A percentile compares a stretch with the other conserved stretches of the same genome.
These are phyloP conservation scores for Anoplolepis gracilipes DNA, from an alignment of 1,140 invertebrate species.

Conservation along the genomic window DNA sequence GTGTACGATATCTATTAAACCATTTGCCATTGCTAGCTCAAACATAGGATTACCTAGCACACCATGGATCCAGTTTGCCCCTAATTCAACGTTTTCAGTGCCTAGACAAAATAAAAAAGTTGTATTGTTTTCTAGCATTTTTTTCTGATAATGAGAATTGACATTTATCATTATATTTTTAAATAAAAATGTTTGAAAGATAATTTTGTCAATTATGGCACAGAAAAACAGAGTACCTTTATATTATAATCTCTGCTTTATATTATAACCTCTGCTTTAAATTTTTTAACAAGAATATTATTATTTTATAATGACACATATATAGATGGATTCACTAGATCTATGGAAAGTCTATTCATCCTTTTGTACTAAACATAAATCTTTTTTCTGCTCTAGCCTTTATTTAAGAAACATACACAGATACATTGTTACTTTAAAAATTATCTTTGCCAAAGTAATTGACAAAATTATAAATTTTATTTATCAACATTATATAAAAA, in stretches of 20 bases:
- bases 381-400: no score
- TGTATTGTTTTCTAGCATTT: neutral
- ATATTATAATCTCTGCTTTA: neutral
- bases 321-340: neutral
- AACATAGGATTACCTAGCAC: slow-evolving; percentile 93
- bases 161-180: neutral
- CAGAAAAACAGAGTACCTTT: no score
- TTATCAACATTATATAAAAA: neutral
- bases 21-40: slow-evolving; percentile 93
- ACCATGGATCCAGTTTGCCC: slow-evolving; percentile 98
- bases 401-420: no score
- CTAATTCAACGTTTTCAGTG: slow-evolving; percentile 90
- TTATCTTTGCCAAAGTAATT: neutral
- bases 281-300: neutral
- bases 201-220: no score
- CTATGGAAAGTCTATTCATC: neutral
- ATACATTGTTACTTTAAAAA: no score
- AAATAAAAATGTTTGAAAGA: no score
- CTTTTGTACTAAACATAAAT: neutral
- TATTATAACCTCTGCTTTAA: neutral
- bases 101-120: slow-evolving; percentile 78
- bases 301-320: neutral
- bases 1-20: slow-evolving; percentile 93
- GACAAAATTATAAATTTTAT: neutral
- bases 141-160: neutral